Conservation (phyloP, 2,113 vertebrate species). For the Mirza zaza region DNA sequence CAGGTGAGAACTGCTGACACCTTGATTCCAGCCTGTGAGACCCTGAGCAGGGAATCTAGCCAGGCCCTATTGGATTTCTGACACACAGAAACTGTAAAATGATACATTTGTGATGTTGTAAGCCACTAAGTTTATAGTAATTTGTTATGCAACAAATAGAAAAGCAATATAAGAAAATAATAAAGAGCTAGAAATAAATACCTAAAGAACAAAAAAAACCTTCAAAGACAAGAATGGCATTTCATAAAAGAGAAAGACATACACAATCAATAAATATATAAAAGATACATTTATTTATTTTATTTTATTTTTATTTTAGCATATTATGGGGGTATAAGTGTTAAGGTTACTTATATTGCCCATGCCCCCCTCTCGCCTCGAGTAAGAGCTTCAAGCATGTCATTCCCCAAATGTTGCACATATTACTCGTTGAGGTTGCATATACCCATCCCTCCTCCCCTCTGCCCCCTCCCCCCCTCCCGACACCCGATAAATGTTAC, state of each 20-base stretch:
- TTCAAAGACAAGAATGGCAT: not conserved
- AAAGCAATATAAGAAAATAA: not conserved
- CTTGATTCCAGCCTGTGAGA: not conserved
- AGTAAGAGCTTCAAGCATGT: too few species aligned
- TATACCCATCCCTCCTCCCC: too few species aligned
- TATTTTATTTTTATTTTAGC: too few species aligned
- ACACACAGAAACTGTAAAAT: not conserved
- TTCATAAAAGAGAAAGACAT: not conserved
- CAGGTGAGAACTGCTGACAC: too few species aligned
- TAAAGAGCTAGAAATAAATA: not conserved
- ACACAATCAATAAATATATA: not conserved
- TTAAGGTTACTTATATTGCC: too few species aligned
- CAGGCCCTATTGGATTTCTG: not conserved
- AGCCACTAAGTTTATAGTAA: not conserved
- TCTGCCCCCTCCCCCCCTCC: too few species aligned
- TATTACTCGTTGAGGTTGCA: too few species aligned
- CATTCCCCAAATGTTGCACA: too few species aligned
- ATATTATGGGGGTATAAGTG: too few species aligned
- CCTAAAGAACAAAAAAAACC: not conserved
- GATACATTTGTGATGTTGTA: not conserved
- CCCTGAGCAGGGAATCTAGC: not conserved
- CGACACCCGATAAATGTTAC: too few species aligned
- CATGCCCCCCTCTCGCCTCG: too few species aligned
- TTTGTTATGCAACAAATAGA: not conserved
- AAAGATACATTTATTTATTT: not conserved